These are phyloP conservation scores for Leucophenga montana DNA, from an alignment of 2,888 invertebrate genomes.

Conservation along the genomic window DNA sequence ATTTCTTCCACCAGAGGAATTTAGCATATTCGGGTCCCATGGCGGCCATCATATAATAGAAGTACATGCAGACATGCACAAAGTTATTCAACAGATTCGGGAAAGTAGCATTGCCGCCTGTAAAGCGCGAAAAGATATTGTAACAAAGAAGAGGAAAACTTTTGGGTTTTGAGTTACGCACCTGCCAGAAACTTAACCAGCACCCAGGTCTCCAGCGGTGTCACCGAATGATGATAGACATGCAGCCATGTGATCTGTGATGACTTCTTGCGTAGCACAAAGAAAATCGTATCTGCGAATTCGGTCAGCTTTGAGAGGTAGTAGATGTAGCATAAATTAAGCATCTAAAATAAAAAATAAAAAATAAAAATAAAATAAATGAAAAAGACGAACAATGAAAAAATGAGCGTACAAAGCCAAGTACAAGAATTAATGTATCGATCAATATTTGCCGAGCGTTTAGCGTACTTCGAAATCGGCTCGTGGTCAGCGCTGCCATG, in stretches of 20 bases:
- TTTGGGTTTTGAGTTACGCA: conserved; percentile 41
- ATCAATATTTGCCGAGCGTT: conserved; percentile 10
- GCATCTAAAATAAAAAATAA: conserved; percentile 62
- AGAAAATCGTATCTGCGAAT: conserved; percentile 93
- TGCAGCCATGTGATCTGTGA: conserved; percentile 92
- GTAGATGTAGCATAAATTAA: conserved; percentile 83
- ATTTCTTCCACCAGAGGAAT: conserved; percentile 95
- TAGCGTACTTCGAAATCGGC: no score
- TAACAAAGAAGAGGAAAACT: background rate
- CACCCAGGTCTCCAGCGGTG: conserved; percentile 95
- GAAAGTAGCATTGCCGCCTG: conserved; percentile 76
- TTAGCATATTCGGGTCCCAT: conserved; percentile 90
- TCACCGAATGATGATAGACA: conserved; percentile 94
- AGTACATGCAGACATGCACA: conserved; percentile 96
- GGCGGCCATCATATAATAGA: conserved; percentile 92
- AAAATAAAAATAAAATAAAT: background rate
- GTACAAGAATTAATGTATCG: background rate
- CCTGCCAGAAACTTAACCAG: conserved; percentile 90
- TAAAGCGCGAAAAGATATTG: background rate
- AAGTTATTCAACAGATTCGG: conserved; percentile 87
- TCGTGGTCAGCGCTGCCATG: conserved; percentile 1
- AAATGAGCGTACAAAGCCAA: no score
- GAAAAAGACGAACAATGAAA: conserved; percentile 21
- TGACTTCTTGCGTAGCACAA: conserved; percentile 92
- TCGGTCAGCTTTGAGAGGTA: conserved; percentile 93